These are phyloP conservation scores for Venturia canescens DNA, from an alignment of 1,140 invertebrate genomes.

Conservation along the genomic window DNA sequence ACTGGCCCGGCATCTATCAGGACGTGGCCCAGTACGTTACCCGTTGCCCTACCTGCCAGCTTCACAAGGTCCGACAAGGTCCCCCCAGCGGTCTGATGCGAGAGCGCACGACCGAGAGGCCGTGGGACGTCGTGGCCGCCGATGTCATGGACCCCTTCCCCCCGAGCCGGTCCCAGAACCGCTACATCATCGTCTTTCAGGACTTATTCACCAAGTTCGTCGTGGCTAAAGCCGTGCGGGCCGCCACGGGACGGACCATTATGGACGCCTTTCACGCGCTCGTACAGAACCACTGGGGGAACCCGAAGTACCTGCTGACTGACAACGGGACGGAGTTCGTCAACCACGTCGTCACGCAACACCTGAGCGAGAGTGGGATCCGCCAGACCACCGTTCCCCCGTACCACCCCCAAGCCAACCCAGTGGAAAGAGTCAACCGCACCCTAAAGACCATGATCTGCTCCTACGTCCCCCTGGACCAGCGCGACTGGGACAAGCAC, in stretches of 20 bases:
- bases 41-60: slow-evolving; percentile 58
- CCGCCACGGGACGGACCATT: slow-evolving; percentile 59
- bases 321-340: slow-evolving; percentile 75
- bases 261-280: slow-evolving; percentile 56
- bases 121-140: slow-evolving; percentile 67
- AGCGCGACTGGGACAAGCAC: slow-evolving; percentile 65
- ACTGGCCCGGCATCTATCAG: slow-evolving; percentile 54
- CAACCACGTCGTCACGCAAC: slow-evolving; percentile 39
- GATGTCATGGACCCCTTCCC: slow-evolving; percentile 74
- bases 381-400: slow-evolving; percentile 50
- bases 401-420: slow-evolving; percentile 62
- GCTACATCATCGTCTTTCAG: slow-evolving; percentile 68
- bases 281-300: slow-evolving; percentile 62
- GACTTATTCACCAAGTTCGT: slow-evolving; percentile 69
- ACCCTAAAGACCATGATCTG: slow-evolving; percentile 62
- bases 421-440: slow-evolving; percentile 55
- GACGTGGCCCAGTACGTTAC: slow-evolving; percentile 47
- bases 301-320: slow-evolving; percentile 63
- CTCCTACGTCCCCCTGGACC: slow-evolving; percentile 63
- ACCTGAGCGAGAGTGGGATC: slow-evolving; percentile 32
- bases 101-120: slow-evolving; percentile 52
- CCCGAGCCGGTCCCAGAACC: slow-evolving; percentile 61
- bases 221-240: slow-evolving; percentile 52
- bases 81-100: slow-evolving; percentile 64
- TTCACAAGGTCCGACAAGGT: slow-evolving; percentile 61